Percentiles rank a stretch among this genome's conserved stretches.
These are phyloP conservation scores for Xylocopa sonorina DNA, from an alignment of 1,140 invertebrate genomes.

Conservation along the genomic window DNA sequence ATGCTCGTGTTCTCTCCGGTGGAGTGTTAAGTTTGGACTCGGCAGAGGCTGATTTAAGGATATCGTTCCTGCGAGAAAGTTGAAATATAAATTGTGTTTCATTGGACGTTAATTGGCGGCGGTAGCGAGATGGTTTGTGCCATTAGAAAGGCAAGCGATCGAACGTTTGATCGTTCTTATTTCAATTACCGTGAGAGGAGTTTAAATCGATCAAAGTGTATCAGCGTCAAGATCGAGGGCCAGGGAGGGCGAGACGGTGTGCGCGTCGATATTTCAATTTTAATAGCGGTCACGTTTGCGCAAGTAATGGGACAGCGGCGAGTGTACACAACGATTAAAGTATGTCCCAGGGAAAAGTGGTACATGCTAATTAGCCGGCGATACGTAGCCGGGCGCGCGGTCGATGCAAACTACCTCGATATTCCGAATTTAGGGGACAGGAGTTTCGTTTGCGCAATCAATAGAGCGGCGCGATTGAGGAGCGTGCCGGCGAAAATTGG, in stretches of 20 bases:
- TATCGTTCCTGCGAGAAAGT: not conserved
- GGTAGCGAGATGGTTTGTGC: no score
- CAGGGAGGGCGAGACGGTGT: no score
- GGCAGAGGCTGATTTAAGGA: not conserved
- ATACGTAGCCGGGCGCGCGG: conserved; percentile 14
- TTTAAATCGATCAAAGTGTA: not conserved
- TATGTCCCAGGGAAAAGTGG: conserved; percentile 26
- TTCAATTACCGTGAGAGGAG: not conserved
- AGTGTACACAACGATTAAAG: conserved; percentile 24
- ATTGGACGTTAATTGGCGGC: no score
- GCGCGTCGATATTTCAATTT: conserved; percentile 16
- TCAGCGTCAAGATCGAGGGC: not conserved
- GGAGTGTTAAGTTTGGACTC: conserved; percentile 2
- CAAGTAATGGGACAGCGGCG: conserved; percentile 21
- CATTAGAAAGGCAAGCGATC: no score
- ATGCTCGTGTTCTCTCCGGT: not conserved
- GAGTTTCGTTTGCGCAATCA: conserved; percentile 42
- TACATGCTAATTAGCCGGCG: conserved; percentile 36
- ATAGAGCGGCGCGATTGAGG: conserved; percentile 38
- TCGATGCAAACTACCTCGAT: conserved; percentile 38
- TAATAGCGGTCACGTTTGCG: conserved; percentile 33
- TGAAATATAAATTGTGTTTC: no score
- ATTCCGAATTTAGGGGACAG: conserved; percentile 40
- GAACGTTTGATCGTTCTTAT: not conserved
- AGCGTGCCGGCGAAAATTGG: conserved; percentile 12